Evolutionary conservation across 1,140 invertebrate genomes (phyloP).

Genomic region (Aphis craccivora): DNA sequence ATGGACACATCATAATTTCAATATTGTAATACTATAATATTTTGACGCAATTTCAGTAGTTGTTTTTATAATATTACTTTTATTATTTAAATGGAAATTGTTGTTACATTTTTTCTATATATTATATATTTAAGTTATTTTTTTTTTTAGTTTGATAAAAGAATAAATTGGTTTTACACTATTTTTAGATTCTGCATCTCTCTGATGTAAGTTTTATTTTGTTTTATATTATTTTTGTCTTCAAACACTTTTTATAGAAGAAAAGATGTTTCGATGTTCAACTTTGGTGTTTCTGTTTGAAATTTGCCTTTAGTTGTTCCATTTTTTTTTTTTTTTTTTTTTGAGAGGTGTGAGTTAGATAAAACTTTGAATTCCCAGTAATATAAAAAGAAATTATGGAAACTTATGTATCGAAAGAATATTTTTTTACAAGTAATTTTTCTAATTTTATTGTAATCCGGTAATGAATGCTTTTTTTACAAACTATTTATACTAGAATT

Average conservation of each 20-base stretch:
- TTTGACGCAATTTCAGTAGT: background rate
- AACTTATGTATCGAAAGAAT: too few relatives aligned
- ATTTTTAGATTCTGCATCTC: background rate
- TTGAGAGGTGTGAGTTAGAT: too few relatives aligned
- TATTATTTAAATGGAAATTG: background rate
- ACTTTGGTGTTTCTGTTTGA: background rate
- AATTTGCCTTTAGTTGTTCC: background rate
- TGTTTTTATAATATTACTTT: conserved; percentile 18
- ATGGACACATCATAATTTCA: background rate
- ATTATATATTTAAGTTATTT: background rate
- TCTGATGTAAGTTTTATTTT: too few relatives aligned
- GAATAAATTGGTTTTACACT: background rate
- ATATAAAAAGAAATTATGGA: too few relatives aligned
- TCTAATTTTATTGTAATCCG: too few relatives aligned
- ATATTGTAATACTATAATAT: background rate
- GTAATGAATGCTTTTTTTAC: too few relatives aligned
- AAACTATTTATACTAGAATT: too few relatives aligned
- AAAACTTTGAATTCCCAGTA: too few relatives aligned
- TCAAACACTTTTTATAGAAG: background rate
- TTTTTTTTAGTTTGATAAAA: background rate
- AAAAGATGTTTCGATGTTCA: background rate
- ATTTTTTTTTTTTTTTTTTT: too few relatives aligned
- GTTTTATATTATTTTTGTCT: background rate
- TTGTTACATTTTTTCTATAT: background rate
- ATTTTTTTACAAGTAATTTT: too few relatives aligned